phyloP scores from a whole-genome alignment of 1,140 invertebrate genomes.

The Apis florea region DNA sequence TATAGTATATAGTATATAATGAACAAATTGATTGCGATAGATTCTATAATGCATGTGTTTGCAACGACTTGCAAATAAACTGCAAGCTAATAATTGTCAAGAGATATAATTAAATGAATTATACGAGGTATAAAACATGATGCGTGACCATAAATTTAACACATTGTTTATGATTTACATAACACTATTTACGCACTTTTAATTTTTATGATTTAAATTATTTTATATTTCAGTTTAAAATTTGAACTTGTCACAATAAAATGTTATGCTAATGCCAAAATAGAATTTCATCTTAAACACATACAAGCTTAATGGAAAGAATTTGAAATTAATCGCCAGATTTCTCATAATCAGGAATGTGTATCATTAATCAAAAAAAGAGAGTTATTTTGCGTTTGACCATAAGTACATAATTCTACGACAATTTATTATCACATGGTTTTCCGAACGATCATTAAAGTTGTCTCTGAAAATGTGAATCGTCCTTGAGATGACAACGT shows the following conservation, averaged over 20 bases:
- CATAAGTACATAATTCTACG: background rate
- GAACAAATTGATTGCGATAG: background rate
- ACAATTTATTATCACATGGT: background rate
- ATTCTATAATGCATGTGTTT: background rate
- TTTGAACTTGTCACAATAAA: no score
- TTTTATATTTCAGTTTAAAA: no score
- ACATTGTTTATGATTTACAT: background rate
- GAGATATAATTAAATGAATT: background rate
- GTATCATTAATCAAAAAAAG: constrained; percentile 25
- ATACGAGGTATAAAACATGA: background rate
- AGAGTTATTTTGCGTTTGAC: constrained; percentile 5
- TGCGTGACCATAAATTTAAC: background rate
- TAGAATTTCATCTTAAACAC: background rate
- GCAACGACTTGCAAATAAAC: background rate
- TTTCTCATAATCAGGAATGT: background rate
- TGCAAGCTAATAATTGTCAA: background rate
- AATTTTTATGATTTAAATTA: no score
- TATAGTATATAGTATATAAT: background rate
- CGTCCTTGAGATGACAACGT: constrained; percentile 21
- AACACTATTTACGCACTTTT: no score
- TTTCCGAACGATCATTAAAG: constrained; percentile 22
- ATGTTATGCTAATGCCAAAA: background rate
- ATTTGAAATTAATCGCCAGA: constrained; percentile 14
- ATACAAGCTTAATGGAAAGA: background rate
- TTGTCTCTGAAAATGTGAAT: constrained; percentile 16